A percentile compares a stretch with the other conserved stretches of the same genome.
Evolutionary conservation across 2,797 vertebrate genomes (phyloP).

Genomic region (Propithecus deckenii): DNA sequence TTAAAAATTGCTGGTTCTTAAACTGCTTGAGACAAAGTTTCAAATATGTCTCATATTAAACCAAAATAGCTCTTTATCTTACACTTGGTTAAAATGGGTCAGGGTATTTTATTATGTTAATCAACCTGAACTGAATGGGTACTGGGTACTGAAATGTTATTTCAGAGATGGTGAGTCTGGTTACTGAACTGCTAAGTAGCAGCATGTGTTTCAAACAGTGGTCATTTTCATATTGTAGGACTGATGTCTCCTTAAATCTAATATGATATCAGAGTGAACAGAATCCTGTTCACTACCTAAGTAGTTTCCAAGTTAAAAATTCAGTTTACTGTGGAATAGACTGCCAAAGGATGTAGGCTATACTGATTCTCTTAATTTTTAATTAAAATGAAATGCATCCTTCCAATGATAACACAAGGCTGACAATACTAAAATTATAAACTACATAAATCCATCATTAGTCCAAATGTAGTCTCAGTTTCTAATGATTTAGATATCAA

Average conservation of each 20-base stretch:
- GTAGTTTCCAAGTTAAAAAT: not conserved
- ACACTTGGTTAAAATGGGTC: not conserved
- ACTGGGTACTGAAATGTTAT: not conserved
- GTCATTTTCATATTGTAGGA: slow-evolving; percentile 4
- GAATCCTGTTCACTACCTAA: not conserved
- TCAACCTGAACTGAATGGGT: not conserved
- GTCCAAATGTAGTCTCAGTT: not conserved
- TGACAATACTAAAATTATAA: slow-evolving; percentile 41
- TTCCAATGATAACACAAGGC: slow-evolving; percentile 27
- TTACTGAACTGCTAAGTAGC: slow-evolving; percentile 32
- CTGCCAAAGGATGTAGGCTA: not conserved
- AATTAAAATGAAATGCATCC: slow-evolving; percentile 27
- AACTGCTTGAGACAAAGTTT: slow-evolving; percentile 25
- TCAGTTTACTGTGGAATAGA: slow-evolving; percentile 19
- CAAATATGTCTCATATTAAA: slow-evolving; percentile 19
- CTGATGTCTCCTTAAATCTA: not conserved
- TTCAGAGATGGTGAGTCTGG: not conserved
- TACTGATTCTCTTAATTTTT: slow-evolving; percentile 33
- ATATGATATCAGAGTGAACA: not conserved
- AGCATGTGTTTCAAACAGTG: slow-evolving; percentile 19
- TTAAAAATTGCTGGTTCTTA: slow-evolving; percentile 36
- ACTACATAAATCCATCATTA: slow-evolving; percentile 15
- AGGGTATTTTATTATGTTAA: slow-evolving; percentile 26
- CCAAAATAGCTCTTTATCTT: not conserved
- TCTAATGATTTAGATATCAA: slow-evolving; percentile 28